Base-by-base conservation (phyloP, 2,797 vertebrate genomes). In the Scomberomorus guttatus region DNA sequence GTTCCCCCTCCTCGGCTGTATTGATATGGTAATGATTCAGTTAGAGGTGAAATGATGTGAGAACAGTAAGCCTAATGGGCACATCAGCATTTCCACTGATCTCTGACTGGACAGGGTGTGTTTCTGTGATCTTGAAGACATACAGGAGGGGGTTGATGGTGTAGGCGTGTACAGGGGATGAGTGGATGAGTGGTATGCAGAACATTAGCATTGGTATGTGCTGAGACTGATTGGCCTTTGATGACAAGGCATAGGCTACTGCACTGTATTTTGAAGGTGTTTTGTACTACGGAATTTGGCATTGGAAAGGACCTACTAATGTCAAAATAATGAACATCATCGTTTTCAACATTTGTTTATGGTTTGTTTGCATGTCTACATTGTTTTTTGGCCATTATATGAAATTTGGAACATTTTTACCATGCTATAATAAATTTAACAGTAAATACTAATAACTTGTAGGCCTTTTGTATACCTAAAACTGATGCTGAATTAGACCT, bases 1-100 rank as follows among this genome's bases (percentile, higher is more conserved):
- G 69, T 73, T 80, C 55, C 39, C 44, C 64, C 34, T 52, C 44
- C 50, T 37, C 29, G 39, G n/a, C 44, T 79, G 42, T 17, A 82
- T 93, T 92, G 80, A 77, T 12, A 12, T 92, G 88, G 27, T 88
- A 93, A 95, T 90, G 50, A 62, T 27, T 78, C 85, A 83, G 80
- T 92, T 90, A 89, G 79, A 2, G 63, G 20, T 78, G 77, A 75
- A 77, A 72, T 55, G 60, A 82, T 37, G 62, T 72, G 88, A 75
- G 57, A 86, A 87, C 25, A 73, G 60, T 55, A 44, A 87, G 51
- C 71, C 65, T 88, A 86, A 92, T 83, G 72, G 67, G 17, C 0
- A 6, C 68, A 87, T 90, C 85, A 75, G 68, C 92, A 90, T 84
- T 58, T 79, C 73, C 56, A 85, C 60, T 82, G 70, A 87, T 85